Base-by-base conservation (phyloP, 2,888 invertebrate genomes). In the Acronicta psi region DNA sequence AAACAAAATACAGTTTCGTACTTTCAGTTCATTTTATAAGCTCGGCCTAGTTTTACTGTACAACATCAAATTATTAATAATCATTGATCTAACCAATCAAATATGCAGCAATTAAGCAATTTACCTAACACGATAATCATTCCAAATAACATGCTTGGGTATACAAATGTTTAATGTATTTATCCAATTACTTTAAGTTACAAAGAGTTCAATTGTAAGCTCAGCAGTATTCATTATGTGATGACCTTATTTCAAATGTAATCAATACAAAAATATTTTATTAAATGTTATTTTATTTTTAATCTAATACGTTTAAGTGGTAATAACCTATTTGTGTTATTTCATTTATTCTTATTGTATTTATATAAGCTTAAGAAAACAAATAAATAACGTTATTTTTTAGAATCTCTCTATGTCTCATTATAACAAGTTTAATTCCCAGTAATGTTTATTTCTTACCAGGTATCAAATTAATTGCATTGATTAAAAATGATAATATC, bases 171-270 rank as follows among this genome's bases (percentile, higher is more conserved):
- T 45, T 52, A 34, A 55, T 42, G 20, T 60, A 45, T 61, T 63
- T 56, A 59, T 45, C 52, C 31, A 59, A 29, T 55, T 64, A 70
- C 37, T 68, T 43, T 73, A 66, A 73, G 65, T 60, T 60, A 34
- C 45, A 63, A 53, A 67, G 55, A 71, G 70, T 79, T 75, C 56
- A 78, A 73, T 64, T 47, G 53, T 61, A 66, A 59, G 42, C 69
- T 59, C 46, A 67, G 51, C 80, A 83, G 83, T 81, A 82, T 82
- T 81, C 72, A 47, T 63, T 61, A 70, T 75, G 78, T 80, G 79
- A 79, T 79, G 55, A 71, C 52, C 69, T 75, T 66, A 64, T 63
- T 64, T 64, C 65, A 60, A 59, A 62, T 49, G 42, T 74, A 58
- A 62, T 59, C 62, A 69, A 34, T 54, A 62, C 31, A 60, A 58